A percentile compares a stretch with the other conserved stretches of the same genome.
These are phyloP conservation scores for Puma concolor DNA, from an alignment of 2,113 vertebrate genomes.

Conservation along the genomic window DNA sequence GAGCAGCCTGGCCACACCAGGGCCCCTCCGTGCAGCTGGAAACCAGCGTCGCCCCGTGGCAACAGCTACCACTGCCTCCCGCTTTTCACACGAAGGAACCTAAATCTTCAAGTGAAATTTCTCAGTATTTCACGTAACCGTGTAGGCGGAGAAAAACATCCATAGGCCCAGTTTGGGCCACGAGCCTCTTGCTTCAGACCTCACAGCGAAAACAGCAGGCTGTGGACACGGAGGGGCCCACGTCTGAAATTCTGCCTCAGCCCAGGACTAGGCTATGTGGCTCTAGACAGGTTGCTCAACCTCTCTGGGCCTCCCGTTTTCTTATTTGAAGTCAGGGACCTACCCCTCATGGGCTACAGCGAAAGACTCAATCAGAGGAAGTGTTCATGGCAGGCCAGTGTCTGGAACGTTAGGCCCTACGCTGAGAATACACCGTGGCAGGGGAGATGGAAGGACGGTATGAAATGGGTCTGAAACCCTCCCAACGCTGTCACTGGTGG, in stretches of 20 bases:
- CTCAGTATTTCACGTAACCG: background rate
- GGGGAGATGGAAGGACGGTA: background rate
- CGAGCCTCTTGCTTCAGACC: background rate
- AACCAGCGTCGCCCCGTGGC: rapidly evolving
- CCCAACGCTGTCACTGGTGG: rapidly evolving
- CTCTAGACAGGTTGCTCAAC: background rate
- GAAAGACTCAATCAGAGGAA: background rate
- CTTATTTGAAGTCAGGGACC: background rate
- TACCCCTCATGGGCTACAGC: background rate
- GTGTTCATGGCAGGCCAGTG: background rate
- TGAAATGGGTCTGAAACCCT: rapidly evolving
- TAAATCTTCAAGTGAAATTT: background rate
- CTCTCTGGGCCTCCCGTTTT: background rate
- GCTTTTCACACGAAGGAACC: background rate
- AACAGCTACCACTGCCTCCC: background rate
- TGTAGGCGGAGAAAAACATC: no score
- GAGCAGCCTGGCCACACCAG: background rate
- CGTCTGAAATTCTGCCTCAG: background rate
- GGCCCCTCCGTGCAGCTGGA: background rate
- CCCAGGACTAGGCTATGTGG: background rate
- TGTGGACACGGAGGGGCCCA: background rate
- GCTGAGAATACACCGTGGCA: rapidly evolving
- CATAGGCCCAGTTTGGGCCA: background rate
- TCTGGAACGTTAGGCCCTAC: background rate
- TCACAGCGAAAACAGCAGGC: background rate